These are phyloP conservation scores for Coenonympha glycerion DNA, from an alignment of 2,888 invertebrate genomes.

Conservation along the genomic window DNA sequence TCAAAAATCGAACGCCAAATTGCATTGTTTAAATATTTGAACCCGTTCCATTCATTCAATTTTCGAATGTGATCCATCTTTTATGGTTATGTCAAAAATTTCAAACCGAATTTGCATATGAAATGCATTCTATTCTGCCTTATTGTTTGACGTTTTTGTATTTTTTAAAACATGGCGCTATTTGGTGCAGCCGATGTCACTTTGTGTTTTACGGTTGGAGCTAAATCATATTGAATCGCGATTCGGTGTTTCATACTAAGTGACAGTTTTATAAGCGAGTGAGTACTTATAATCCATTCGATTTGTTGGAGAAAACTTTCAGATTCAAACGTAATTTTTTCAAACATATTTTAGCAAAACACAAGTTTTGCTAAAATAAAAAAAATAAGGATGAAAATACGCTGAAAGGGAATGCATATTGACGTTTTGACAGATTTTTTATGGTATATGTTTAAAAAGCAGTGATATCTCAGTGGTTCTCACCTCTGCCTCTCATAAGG, in stretches of 20 bases:
- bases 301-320: neutral
- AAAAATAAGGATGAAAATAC: no score
- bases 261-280: conserved; percentile 7
- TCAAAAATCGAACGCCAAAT: conserved; percentile 47
- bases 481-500: no score
- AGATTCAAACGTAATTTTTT: no score
- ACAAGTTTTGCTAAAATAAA: no score
- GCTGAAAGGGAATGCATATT: no score
- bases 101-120: conserved; percentile 64
- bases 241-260: conserved; percentile 19
- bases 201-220: conserved; percentile 35
- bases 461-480: no score
- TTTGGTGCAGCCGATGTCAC: conserved; percentile 35
- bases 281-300: neutral
- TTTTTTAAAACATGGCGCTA: conserved; percentile 33
- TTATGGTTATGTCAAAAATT: conserved; percentile 65
- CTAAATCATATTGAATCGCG: conserved; percentile 24
- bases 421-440: no score
- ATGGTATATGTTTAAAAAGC: no score
- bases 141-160: conserved; percentile 43
- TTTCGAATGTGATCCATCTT: conserved; percentile 58
- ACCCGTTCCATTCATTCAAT: conserved; percentile 50
- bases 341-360: no score
- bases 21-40: conserved; percentile 49
- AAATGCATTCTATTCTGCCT: conserved; percentile 41